Evolutionary conservation across 1,140 invertebrate species (phyloP).

Genomic region (Drosophila pandora): DNA sequence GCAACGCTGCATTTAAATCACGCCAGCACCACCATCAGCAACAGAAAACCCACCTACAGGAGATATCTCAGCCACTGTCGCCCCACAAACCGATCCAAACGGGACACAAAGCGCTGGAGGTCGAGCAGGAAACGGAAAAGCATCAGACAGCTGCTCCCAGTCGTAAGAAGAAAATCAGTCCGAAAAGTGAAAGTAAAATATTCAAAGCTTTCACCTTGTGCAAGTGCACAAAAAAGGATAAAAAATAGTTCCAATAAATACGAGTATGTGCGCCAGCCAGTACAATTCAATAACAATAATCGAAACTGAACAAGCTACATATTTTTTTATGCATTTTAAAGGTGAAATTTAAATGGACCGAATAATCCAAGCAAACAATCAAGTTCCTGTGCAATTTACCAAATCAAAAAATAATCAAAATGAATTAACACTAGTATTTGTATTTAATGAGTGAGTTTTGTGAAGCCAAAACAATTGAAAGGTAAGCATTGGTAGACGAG

Average conservation of each 20-base stretch:
- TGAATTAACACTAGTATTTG: neutral
- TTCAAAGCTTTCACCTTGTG: conserved; percentile 56
- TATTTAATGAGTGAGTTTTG: neutral
- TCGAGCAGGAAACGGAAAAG: neutral
- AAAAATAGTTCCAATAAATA: neutral
- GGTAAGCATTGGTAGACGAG: conserved; percentile 14
- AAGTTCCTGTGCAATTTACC: conserved; percentile 23
- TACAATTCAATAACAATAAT: conserved; percentile 13
- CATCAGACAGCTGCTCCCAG: conserved; percentile 1
- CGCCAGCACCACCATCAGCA: conserved; percentile 26
- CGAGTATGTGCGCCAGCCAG: neutral
- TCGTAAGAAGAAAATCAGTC: conserved; percentile 51
- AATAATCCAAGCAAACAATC: conserved; percentile 5
- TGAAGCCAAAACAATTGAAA: neutral
- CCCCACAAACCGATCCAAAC: neutral
- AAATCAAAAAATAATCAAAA: no score
- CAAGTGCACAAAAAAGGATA: conserved; percentile 49
- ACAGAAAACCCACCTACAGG: neutral
- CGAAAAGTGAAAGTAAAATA: conserved; percentile 57
- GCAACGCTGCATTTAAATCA: conserved; percentile 44
- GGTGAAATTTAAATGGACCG: neutral
- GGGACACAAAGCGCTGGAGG: neutral
- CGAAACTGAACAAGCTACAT: neutral
- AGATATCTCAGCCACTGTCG: neutral
- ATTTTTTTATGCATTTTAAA: conserved; percentile 47